phyloP scores from a whole-genome alignment of 2,888 invertebrate species.

The Nemurella pictetii region DNA sequence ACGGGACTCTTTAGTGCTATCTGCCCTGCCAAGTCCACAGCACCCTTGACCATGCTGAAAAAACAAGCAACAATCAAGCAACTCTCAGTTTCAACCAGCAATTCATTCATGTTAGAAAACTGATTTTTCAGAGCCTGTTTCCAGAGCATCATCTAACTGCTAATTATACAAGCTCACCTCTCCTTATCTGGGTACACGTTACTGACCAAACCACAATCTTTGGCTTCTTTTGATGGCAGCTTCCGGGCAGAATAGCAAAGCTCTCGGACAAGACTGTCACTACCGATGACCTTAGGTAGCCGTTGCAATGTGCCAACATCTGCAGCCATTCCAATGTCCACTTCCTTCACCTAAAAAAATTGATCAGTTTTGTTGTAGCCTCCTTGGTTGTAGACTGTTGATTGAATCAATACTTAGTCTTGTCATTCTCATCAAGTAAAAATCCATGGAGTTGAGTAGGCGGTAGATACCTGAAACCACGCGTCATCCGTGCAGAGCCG shows the following conservation, averaged over 20 bases:
- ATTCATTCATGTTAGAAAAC: too few relatives aligned
- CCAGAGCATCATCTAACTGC: too few relatives aligned
- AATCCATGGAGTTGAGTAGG: too few relatives aligned
- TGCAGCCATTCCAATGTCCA: conserved; percentile 76
- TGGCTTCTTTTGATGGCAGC: conserved; percentile 79
- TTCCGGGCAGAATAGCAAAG: conserved; percentile 85
- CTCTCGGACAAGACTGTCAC: conserved; percentile 83
- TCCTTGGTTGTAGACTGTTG: too few relatives aligned
- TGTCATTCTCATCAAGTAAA: too few relatives aligned
- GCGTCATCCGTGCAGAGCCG: conserved; percentile 88
- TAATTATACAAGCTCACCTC: conserved; percentile 57
- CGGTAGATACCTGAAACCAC: conserved; percentile 61
- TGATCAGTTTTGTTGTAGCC: too few relatives aligned
- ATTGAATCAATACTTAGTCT: too few relatives aligned
- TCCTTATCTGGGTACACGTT: conserved; percentile 70
- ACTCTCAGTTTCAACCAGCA: too few relatives aligned
- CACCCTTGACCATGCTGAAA: conserved; percentile 69
- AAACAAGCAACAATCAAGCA: not conserved
- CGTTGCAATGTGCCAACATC: conserved; percentile 95
- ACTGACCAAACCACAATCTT: conserved; percentile 80
- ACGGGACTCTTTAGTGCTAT: conserved; percentile 92
- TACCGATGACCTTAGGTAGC: conserved; percentile 87
- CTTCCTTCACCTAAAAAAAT: conserved; percentile 76
- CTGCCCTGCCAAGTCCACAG: conserved; percentile 71
- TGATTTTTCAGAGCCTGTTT: too few relatives aligned